Evolutionary conservation across 2,797 vertebrate species (phyloP).

Genomic region (Oryzias sinensis): DNA sequence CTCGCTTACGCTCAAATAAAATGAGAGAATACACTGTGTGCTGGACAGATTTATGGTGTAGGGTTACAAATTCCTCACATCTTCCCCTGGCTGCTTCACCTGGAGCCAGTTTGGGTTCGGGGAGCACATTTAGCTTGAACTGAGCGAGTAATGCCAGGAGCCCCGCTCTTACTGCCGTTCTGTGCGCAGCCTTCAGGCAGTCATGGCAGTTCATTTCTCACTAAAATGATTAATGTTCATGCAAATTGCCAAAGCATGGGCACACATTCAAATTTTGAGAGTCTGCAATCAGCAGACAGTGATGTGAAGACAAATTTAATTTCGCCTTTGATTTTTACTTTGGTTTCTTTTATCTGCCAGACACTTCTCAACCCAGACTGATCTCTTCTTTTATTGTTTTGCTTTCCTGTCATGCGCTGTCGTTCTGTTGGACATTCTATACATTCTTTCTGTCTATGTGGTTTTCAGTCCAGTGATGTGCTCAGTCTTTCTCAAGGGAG

Average conservation of each 20-base stretch:
- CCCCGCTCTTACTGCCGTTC: constrained; percentile 41
- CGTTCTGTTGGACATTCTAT: constrained; percentile 46
- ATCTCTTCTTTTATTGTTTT: constrained; percentile 48
- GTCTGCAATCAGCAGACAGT: constrained; percentile 68
- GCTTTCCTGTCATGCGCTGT: constrained; percentile 22
- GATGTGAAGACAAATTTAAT: constrained; percentile 68
- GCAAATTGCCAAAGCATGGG: constrained; percentile 73
- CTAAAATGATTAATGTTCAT: constrained; percentile 77
- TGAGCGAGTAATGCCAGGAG: constrained; percentile 63
- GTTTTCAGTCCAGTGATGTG: constrained; percentile 50
- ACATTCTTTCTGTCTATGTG: constrained; percentile 54
- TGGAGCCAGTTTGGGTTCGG: constrained; percentile 64
- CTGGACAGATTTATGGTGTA: constrained; percentile 69
- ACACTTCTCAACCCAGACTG: constrained; percentile 22
- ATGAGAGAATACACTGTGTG: constrained; percentile 71
- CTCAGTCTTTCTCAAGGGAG: constrained; percentile 51
- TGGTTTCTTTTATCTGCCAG: constrained; percentile 52
- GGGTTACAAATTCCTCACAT: constrained; percentile 73
- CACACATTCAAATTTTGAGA: constrained; percentile 70
- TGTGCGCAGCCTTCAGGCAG: constrained; percentile 61
- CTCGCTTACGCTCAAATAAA: constrained; percentile 41
- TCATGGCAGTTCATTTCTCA: constrained; percentile 69
- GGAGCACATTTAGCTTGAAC: constrained; percentile 66
- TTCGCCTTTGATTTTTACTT: constrained; percentile 63
- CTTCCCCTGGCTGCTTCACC: constrained; percentile 55